Conservation (phyloP, 2,797 vertebrate species). For the Coccyzus lansbergi region DNA sequence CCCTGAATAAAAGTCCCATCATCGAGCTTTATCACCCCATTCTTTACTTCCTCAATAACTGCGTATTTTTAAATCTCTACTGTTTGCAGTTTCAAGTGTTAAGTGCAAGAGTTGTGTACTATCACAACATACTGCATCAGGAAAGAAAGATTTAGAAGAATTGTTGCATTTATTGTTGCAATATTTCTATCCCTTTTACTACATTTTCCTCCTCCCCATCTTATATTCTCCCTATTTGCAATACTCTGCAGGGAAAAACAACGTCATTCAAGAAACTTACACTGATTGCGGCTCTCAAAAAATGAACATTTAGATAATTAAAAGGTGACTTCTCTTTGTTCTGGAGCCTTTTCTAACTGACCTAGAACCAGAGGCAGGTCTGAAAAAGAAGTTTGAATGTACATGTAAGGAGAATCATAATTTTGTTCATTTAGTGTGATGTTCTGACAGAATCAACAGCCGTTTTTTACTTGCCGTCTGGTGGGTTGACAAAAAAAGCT, state of each 20-base stretch:
- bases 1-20: slow-evolving; percentile 37
- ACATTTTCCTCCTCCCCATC: slow-evolving; percentile 32
- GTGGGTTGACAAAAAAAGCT: slow-evolving; percentile 63
- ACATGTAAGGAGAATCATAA: not conserved
- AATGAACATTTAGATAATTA: slow-evolving; percentile 20
- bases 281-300: not conserved
- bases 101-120: not conserved
- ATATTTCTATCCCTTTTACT: slow-evolving; percentile 45
- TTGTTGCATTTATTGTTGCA: slow-evolving; percentile 26
- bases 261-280: not conserved
- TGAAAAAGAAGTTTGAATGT: not conserved
- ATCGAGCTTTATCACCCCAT: slow-evolving; percentile 15
- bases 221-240: not conserved
- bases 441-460: slow-evolving; percentile 57
- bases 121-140: not conserved
- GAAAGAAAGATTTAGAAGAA: slow-evolving; percentile 31
- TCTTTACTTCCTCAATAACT: not conserved
- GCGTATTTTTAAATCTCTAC: slow-evolving; percentile 50
- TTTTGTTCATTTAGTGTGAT: slow-evolving; percentile 44
- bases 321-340: not conserved
- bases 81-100: slow-evolving; percentile 11
- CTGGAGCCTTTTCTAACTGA: not conserved
- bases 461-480: slow-evolving; percentile 43
- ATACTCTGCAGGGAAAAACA: not conserved
- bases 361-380: not conserved